Percentiles rank a stretch among this genome's conserved stretches.
These are phyloP conservation scores for Oryzias sinensis DNA, from an alignment of 2,797 vertebrate species.

Conservation along the genomic window DNA sequence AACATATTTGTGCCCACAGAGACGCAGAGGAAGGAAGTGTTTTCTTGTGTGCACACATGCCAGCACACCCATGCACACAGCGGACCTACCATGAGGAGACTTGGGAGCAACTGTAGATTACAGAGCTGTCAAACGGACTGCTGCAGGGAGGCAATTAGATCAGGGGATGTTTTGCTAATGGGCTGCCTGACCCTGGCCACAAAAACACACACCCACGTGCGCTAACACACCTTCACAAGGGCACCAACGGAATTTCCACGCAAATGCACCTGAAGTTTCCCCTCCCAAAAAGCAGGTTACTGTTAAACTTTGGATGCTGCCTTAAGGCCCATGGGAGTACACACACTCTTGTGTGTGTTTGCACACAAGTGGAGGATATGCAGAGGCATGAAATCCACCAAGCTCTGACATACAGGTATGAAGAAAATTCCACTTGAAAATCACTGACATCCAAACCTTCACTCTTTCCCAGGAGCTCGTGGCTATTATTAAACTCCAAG, in stretches of 20 bases:
- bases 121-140: conserved; percentile 64
- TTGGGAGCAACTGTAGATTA: conserved; percentile 59
- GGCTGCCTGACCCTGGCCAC: conserved; percentile 52
- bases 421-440: conserved; percentile 58
- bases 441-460: conserved; percentile 24
- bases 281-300: conserved; percentile 39
- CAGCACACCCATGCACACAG: conserved; percentile 18
- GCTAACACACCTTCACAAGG: conserved; percentile 11
- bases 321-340: conserved; percentile 34
- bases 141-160: conserved; percentile 62
- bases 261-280: conserved; percentile 37
- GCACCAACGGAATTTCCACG: conserved; percentile 22
- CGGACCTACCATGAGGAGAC: conserved; percentile 41
- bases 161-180: conserved; percentile 63
- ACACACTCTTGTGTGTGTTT: conserved; percentile 18
- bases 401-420: conserved; percentile 71
- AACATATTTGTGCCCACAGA: conserved; percentile 5
- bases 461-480: conserved; percentile 52
- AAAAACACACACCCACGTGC: conserved; percentile 20
- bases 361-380: conserved; percentile 53
- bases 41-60: conserved; percentile 25
- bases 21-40: conserved; percentile 5
- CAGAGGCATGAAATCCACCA: conserved; percentile 61
- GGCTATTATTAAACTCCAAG: conserved; percentile 45
- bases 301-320: conserved; percentile 33